Evolutionary conservation across 2,888 invertebrate genomes (phyloP), one percentile per base, ranked within the genome.

Genomic region (Ischnura elegans): DNA sequence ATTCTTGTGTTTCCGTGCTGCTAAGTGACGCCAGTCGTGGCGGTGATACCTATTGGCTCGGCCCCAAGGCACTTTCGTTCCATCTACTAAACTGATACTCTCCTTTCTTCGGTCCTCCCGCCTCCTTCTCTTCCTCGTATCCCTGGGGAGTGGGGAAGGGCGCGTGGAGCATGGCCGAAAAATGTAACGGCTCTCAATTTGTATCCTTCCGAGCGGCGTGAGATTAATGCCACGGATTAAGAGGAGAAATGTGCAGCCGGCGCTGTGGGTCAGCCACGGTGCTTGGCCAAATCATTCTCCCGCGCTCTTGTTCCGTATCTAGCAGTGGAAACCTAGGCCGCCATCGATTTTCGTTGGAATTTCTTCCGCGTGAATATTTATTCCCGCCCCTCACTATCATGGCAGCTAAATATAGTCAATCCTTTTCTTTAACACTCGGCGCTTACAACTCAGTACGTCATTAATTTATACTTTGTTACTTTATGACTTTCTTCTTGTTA

Each of bases 141-240:
- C 87, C 29, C 47, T 2, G 1, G 5, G 25, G 25, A 21, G 2
- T 10, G 16, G 36, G 16, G 36, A 25, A 36, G 76, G 76, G 36
- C 76, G 29, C 76, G 16, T 76, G 36, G 36, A 36, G 36, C 76
- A 36, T 76, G 36, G 76, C 76, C 76, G 76, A 76, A 76, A 76
- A 76, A 76, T 3, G 36, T 36, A 76, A 76, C 76, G 76, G 76
- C 61, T 61, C 66, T 66, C 90, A 90, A 90, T 90, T 90, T 90
- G 90, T 90, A 90, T 66, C 90, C 90, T 51, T 90, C 61, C 43
- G 21, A 29, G 55, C 90, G 51, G n/a, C 66, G 61, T 16, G 61
- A 90, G 90, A 90, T 90, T 90, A 66, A 90, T 61, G 90, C 19
- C 36, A 5, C 90, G 90, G 90, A 90, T 90, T 90, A 90, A 90